Conservation (phyloP, 2,797 vertebrate genomes). For the Euphonia xanthogaster region DNA sequence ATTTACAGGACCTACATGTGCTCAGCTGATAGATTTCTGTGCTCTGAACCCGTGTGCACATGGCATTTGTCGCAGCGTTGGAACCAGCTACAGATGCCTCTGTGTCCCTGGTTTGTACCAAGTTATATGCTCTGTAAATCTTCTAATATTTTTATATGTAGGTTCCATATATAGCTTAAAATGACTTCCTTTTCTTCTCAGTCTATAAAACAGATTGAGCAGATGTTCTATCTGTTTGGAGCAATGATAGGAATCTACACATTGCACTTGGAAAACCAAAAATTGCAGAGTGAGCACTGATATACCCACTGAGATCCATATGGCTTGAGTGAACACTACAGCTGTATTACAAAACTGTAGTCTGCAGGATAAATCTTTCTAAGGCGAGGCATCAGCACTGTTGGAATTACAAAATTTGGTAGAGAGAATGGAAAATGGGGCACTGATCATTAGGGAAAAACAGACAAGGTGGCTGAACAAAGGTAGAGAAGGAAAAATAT, state of each 20-base stretch:
- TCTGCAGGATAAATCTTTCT: not conserved
- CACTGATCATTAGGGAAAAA: not conserved
- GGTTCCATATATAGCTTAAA: not conserved
- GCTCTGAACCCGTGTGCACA: slow-evolving; percentile 95
- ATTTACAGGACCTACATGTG: slow-evolving; percentile 91
- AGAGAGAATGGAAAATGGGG: not conserved
- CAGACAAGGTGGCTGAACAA: not conserved
- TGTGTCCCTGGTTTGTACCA: slow-evolving; percentile 89
- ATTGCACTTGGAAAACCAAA: not conserved
- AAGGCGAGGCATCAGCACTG: not conserved
- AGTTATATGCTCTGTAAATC: not conserved
- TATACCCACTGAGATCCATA: slow-evolving; percentile 18
- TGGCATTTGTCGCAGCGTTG: slow-evolving; percentile 91
- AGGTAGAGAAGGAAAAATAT: not conserved
- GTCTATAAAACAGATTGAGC: not conserved
- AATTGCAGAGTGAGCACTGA: not conserved
- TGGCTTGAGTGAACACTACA: not conserved
- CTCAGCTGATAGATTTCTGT: slow-evolving; percentile 94
- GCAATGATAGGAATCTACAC: not conserved
- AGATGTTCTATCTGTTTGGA: not conserved
- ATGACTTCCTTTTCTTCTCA: not conserved
- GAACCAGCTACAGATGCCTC: slow-evolving; percentile 96
- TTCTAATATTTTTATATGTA: not conserved
- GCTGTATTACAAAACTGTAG: not conserved
- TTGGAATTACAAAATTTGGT: not conserved